phyloP scores from a whole-genome alignment of 2,797 vertebrate genomes.

The Microctenopoma steveboyesi region DNA sequence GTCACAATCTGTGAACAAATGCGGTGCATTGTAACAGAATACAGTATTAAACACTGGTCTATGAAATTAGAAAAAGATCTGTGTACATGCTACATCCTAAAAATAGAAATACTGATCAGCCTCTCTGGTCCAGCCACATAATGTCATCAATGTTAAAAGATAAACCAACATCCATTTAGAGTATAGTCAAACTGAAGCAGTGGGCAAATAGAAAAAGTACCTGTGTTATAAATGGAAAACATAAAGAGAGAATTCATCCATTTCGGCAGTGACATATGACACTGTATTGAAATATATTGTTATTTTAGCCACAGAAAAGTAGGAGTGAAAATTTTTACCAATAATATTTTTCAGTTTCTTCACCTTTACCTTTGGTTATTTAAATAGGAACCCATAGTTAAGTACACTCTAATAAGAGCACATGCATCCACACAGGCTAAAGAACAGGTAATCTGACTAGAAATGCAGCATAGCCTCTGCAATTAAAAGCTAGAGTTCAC shows the following conservation, averaged over 20 bases:
- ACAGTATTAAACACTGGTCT: conserved; percentile 38
- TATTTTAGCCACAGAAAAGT: no score
- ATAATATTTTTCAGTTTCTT: no score
- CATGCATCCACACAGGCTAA: neutral
- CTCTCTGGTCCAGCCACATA: conserved; percentile 23
- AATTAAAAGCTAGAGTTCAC: neutral
- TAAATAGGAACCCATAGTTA: neutral
- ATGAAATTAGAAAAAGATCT: conserved; percentile 47
- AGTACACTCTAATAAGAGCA: neutral
- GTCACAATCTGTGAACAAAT: conserved; percentile 42
- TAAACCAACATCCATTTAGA: conserved; percentile 15
- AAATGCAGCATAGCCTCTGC: no score
- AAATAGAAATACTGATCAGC: conserved; percentile 38
- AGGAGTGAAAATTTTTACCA: neutral
- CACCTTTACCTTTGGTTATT: neutral
- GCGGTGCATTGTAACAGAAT: conserved; percentile 44
- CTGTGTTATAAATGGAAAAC: neutral
- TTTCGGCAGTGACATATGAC: no score
- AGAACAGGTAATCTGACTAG: neutral
- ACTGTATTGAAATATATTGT: no score
- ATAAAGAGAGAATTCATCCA: no score
- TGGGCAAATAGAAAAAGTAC: neutral
- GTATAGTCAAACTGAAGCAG: neutral
- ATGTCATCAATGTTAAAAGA: conserved; percentile 22
- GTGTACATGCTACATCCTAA: conserved; percentile 41